A percentile compares a stretch with the other conserved stretches of the same genome.
These are phyloP conservation scores for Strigamia transsilvanica DNA, from an alignment of 2,888 invertebrate genomes.

Conservation along the genomic window DNA sequence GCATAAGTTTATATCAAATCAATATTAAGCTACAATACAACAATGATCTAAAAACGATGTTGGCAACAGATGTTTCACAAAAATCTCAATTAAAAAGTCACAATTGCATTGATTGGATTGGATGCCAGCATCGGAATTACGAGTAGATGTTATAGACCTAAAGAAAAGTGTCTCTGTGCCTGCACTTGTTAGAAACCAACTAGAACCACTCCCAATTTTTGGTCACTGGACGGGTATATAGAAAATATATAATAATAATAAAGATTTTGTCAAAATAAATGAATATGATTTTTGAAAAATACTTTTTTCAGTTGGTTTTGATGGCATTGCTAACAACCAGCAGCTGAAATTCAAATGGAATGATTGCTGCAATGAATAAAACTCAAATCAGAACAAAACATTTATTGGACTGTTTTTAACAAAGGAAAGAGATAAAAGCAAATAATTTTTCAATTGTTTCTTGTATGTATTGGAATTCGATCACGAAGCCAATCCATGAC, in stretches of 20 bases:
- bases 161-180: background rate
- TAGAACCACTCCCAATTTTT: background rate
- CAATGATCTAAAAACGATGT: background rate
- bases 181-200: background rate
- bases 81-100: background rate
- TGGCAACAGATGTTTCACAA: background rate
- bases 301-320: background rate
- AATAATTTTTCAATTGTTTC: background rate
- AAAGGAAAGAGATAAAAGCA: too few species aligned
- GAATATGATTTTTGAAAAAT: background rate
- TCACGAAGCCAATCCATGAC: slow-evolving; percentile 32
- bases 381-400: too few species aligned
- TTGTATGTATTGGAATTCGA: background rate
- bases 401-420: too few species aligned
- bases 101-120: background rate
- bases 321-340: background rate
- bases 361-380: background rate
- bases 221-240: background rate
- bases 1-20: background rate
- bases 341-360: background rate
- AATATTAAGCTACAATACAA: background rate
- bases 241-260: background rate
- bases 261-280: background rate
- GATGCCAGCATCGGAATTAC: background rate
- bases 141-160: background rate